Evolutionary conservation across 2,888 invertebrate species (phyloP).

Genomic region (Siphonodentalium dalli): DNA sequence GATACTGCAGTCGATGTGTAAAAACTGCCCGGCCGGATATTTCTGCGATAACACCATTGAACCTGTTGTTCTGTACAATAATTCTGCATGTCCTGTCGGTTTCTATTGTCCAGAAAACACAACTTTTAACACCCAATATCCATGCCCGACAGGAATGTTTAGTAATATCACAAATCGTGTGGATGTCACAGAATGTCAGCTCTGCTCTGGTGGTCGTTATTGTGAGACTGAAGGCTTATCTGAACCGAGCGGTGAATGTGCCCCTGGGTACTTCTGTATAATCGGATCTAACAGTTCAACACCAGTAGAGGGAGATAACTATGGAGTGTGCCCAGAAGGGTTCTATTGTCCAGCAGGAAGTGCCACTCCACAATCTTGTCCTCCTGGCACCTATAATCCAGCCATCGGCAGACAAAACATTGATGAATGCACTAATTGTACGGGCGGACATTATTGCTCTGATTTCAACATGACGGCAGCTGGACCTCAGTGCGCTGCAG

Average conservation of each 20-base stretch:
- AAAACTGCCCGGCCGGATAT: constrained; percentile 56
- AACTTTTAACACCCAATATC: constrained; percentile 40
- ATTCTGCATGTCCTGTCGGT: constrained; percentile 51
- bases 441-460: constrained; percentile 51
- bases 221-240: constrained; percentile 45
- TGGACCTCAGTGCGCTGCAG: constrained; percentile 41
- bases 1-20: constrained; percentile 46
- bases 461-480: constrained; percentile 45
- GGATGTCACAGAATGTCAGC: constrained; percentile 42
- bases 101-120: constrained; percentile 58
- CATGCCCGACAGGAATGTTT: constrained; percentile 57
- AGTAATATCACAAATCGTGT: constrained; percentile 51
- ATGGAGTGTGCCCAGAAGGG: constrained; percentile 54
- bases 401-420: constrained; percentile 34
- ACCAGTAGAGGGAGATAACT: constrained; percentile 44
- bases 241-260: constrained; percentile 43
- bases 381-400: constrained; percentile 48
- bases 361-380: constrained; percentile 43
- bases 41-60: constrained; percentile 53
- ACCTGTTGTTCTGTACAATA: constrained; percentile 57
- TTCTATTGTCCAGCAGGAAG: constrained; percentile 56
- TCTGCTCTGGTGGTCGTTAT: constrained; percentile 52
- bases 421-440: constrained; percentile 48
- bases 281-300: constrained; percentile 46
- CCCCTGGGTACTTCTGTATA: constrained; percentile 51